These are phyloP conservation scores for Medauroidea extradentata DNA, from an alignment of 1,140 invertebrate species.

Conservation along the genomic window DNA sequence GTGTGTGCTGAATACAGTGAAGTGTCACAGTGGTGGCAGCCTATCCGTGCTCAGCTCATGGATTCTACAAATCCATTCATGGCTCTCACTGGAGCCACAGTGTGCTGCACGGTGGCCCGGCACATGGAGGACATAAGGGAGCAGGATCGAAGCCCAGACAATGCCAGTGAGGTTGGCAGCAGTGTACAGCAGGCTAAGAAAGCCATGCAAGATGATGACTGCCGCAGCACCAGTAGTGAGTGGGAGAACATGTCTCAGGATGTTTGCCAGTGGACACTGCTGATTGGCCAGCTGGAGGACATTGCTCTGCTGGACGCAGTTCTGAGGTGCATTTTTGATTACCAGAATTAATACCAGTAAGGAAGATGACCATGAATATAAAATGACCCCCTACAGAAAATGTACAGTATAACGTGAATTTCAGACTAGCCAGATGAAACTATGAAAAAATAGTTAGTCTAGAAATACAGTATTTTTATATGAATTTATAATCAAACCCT, in stretches of 20 bases:
- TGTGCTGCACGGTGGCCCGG: slow-evolving; percentile 66
- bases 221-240: slow-evolving; percentile 40
- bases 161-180: too few relatives aligned
- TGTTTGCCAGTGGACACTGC: slow-evolving; percentile 75
- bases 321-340: slow-evolving; percentile 28
- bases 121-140: slow-evolving; percentile 48
- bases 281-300: slow-evolving; percentile 87
- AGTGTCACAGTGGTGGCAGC: slow-evolving; percentile 69
- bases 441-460: too few relatives aligned
- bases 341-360: too few relatives aligned
- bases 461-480: too few relatives aligned
- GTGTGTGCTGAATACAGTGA: slow-evolving; percentile 56
- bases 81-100: slow-evolving; percentile 67
- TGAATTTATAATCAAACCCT: too few relatives aligned
- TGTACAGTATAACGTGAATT: too few relatives aligned
- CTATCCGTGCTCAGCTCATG: slow-evolving; percentile 61
- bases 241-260: slow-evolving; percentile 85
- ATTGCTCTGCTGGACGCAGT: slow-evolving; percentile 65
- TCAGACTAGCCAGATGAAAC: too few relatives aligned
- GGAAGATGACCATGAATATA: too few relatives aligned
- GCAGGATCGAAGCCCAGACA: too few relatives aligned
- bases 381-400: too few relatives aligned
- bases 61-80: slow-evolving; percentile 65
- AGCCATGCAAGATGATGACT: slow-evolving; percentile 20
- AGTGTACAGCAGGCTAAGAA: too few relatives aligned